Evolutionary conservation across 2,797 vertebrate species (phyloP).

Genomic region (Centropyge bicolor): DNA sequence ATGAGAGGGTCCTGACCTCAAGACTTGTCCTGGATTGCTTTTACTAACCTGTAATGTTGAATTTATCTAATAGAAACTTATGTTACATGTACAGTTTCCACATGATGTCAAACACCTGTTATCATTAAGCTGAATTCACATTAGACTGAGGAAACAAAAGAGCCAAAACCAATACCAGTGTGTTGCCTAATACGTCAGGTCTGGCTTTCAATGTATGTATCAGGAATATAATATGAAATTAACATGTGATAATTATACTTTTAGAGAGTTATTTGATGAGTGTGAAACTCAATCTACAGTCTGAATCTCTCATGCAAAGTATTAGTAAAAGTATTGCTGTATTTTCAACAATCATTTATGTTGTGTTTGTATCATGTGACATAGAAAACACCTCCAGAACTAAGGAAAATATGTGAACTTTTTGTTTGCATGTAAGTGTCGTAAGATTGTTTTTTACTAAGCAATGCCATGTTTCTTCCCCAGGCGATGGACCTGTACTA

Average conservation of each 20-base stretch:
- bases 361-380: neutral
- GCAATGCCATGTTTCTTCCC: constrained; percentile 47
- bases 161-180: neutral
- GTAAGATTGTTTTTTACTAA: constrained; percentile 33
- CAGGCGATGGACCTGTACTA: constrained; percentile 89
- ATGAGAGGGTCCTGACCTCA: neutral
- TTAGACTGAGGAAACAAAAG: neutral
- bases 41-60: neutral
- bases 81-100: neutral
- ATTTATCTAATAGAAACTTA: neutral
- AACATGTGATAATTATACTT: neutral
- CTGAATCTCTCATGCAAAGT: neutral
- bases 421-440: constrained; percentile 27
- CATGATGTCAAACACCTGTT: neutral
- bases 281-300: neutral
- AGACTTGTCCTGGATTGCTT: neutral
- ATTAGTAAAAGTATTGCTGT: neutral
- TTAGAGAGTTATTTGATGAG: too few relatives aligned
- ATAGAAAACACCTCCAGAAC: neutral
- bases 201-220: neutral
- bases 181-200: neutral
- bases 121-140: constrained; percentile 13
- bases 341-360: neutral
- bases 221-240: neutral
- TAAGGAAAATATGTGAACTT: neutral